Evolutionary conservation across 2,797 vertebrate species (phyloP), one percentile per base, ranked within the genome.

Genomic region (Paramormyrops hopkinsi): DNA sequence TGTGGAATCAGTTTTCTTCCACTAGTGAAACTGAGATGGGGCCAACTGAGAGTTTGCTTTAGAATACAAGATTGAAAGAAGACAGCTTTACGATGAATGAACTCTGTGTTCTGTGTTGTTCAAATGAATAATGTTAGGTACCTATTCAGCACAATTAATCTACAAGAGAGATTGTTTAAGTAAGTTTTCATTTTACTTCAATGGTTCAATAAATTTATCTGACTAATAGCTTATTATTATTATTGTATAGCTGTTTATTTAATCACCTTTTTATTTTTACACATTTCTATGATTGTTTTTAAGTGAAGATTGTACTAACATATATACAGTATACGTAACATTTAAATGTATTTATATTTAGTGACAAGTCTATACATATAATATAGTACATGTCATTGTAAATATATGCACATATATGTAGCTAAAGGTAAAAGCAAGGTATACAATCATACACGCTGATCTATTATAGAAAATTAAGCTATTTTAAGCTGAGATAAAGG

Each of bases 61-160:
- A 96, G 97, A 98, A 96, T 91, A 87, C 92, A 90, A 90, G 93
- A 95, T 94, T 97, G 97, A 98, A 98, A 97, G 97, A 97, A 96
- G 97, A 97, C 97, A 98, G 97, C 98, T 99, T 97, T 96, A 97
- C 96, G 94, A 93, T 98, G 97, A 99, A 98, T 97, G 96, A 96
- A 96, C 96, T 97, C 97, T 95, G 94, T 97, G 95, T 96, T 96
- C 97, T 97, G 98, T 98, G 98, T 99, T 97, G 95, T 97, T 98
- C 98, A 98, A 98, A 98, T 98, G 97, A 97, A 96, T 95, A 96
- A 96, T 98, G 97, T 98, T 97, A 98, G 97, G 97, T 96, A 96
- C 95, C 95, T 94, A 95, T 96, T 96, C 93, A 96, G 96, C 94
- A 94, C 96, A 94, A 95, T 95, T 96, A 95, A 95, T 95, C 95